Evolutionary conservation across 2,113 vertebrate species (phyloP).

Genomic region (Archocentrus centrarchus): DNA sequence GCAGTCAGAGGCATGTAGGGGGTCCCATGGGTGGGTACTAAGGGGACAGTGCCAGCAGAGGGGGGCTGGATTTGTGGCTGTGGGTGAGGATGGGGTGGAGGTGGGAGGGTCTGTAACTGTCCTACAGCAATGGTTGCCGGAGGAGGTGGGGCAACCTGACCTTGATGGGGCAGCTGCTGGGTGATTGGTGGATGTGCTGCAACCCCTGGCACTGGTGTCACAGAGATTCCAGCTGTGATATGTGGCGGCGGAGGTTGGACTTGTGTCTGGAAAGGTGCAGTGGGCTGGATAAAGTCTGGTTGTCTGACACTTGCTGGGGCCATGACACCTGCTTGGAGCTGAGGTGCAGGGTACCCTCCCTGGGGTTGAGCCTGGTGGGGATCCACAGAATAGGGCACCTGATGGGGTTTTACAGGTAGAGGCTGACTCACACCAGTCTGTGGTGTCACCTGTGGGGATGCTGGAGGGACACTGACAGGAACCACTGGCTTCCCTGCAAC

Average conservation of each 20-base stretch:
- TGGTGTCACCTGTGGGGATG: slow-evolving; percentile 14
- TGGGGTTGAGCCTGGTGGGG: slow-evolving; percentile 43
- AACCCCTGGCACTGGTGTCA: slow-evolving; percentile 29
- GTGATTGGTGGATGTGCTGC: slow-evolving; percentile 9
- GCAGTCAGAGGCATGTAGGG: slow-evolving; percentile 68
- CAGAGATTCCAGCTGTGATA: slow-evolving; percentile 35
- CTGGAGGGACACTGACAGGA: slow-evolving; percentile 30
- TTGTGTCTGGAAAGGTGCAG: slow-evolving; percentile 78
- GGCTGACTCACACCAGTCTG: slow-evolving; percentile 34
- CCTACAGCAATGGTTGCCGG: slow-evolving; percentile 17
- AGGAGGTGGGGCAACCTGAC: slow-evolving; percentile 32
- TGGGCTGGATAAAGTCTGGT: slow-evolving; percentile 79
- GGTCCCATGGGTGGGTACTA: slow-evolving; percentile 5
- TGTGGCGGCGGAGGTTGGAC: slow-evolving; percentile 66
- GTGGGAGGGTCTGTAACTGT: slow-evolving; percentile 36
- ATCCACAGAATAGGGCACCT: slow-evolving; percentile 59
- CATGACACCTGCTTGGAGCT: slow-evolving; percentile 50
- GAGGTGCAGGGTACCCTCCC: slow-evolving; percentile 53
- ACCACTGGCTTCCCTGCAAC: slow-evolving; percentile 56
- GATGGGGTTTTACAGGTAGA: slow-evolving; percentile 46
- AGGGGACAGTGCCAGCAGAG: slow-evolving; percentile 5
- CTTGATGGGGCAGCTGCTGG: slow-evolving; percentile 53
- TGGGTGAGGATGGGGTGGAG: slow-evolving; percentile 13
- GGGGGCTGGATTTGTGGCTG: slow-evolving; percentile 37
- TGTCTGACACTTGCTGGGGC: slow-evolving; percentile 41